Conservation (phyloP, 2,113 vertebrate species). For the Sisor rabdophorus region DNA sequence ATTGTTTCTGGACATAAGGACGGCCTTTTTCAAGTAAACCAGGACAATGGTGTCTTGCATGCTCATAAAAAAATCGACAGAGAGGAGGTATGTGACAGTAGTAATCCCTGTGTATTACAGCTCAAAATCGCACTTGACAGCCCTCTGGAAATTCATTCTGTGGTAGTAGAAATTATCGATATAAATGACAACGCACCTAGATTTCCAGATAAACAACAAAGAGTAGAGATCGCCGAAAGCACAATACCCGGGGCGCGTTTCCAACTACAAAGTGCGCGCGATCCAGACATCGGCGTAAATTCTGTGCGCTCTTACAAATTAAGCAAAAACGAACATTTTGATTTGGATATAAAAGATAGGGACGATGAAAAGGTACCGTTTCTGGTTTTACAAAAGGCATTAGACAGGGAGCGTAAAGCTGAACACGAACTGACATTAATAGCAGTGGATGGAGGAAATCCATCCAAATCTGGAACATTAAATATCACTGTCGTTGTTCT, state of each 20-base stretch:
- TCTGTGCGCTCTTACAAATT: slow-evolving; percentile 60
- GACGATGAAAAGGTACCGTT: slow-evolving; percentile 61
- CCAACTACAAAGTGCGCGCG: slow-evolving; percentile 53
- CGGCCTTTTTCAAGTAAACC: slow-evolving; percentile 56
- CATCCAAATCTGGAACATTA: slow-evolving; percentile 56
- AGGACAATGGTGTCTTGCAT: slow-evolving; percentile 59
- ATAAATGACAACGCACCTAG: slow-evolving; percentile 62
- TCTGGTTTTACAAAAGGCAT: slow-evolving; percentile 58
- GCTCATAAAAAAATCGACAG: slow-evolving; percentile 59
- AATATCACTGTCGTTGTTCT: slow-evolving; percentile 61
- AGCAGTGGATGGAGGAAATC: slow-evolving; percentile 63
- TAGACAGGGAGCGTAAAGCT: slow-evolving; percentile 58
- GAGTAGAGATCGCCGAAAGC: slow-evolving; percentile 54
- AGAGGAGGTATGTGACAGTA: slow-evolving; percentile 57
- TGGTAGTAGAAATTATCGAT: slow-evolving; percentile 58
- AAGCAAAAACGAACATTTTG: slow-evolving; percentile 61
- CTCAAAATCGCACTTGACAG: slow-evolving; percentile 62
- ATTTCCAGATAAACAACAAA: slow-evolving; percentile 54
- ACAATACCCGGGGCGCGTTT: slow-evolving; percentile 51
- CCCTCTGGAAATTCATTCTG: slow-evolving; percentile 67
- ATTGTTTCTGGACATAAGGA: slow-evolving; percentile 60
- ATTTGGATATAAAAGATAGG: slow-evolving; percentile 54
- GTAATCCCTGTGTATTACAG: slow-evolving; percentile 51
- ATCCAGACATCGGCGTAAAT: slow-evolving; percentile 55
- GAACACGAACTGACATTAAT: slow-evolving; percentile 52